Evolutionary conservation across 1,140 invertebrate species (phyloP).

Genomic region (Globodera rostochiensis): DNA sequence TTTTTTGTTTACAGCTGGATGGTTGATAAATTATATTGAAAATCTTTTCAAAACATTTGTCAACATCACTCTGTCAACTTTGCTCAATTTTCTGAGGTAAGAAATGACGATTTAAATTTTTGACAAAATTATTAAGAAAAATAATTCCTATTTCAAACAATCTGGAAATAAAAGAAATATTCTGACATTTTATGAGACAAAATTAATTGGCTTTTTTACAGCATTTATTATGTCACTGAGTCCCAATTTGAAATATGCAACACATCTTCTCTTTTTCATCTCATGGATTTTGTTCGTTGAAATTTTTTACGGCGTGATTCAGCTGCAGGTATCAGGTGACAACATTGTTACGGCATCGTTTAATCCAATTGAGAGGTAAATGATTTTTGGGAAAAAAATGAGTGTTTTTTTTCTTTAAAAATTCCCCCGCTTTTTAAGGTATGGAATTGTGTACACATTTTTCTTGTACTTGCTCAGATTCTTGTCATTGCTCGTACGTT

Average conservation of each 20-base stretch:
- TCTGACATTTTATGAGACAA: no score
- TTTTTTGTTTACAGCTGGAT: no score
- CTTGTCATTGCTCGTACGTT: conserved; percentile 75
- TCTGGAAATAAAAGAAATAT: no score
- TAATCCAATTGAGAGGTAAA: conserved; percentile 6
- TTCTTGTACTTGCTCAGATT: conserved; percentile 79
- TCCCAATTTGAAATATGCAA: conserved; percentile 27
- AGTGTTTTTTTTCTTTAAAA: no score
- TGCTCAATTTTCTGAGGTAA: no score
- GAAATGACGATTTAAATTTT: no score
- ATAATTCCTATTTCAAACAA: no score
- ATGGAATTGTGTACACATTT: conserved; percentile 67
- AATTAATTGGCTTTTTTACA: background rate
- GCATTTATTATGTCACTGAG: conserved; percentile 15
- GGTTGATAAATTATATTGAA: no score
- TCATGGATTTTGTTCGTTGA: conserved; percentile 26
- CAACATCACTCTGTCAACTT: no score
- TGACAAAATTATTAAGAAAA: no score
- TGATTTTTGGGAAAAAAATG: background rate
- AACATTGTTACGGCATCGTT: background rate
- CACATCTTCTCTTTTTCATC: conserved; percentile 8
- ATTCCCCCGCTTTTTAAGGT: conserved; percentile 49
- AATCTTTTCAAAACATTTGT: no score
- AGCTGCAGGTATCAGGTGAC: background rate
- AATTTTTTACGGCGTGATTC: conserved; percentile 20